These are phyloP conservation scores for Cephus pulcher DNA, from an alignment of 2,888 invertebrate genomes.

Conservation along the genomic window DNA sequence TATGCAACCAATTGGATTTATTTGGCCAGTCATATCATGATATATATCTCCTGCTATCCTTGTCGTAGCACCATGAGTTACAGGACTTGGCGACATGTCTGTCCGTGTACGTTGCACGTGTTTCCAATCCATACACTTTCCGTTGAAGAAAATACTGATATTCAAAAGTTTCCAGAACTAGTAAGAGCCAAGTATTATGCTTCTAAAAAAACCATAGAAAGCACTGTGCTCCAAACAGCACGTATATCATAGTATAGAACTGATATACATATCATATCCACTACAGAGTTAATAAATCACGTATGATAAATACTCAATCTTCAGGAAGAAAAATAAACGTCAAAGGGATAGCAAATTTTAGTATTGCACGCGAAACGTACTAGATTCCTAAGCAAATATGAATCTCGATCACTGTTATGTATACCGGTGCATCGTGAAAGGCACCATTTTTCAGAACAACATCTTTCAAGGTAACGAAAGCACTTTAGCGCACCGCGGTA, in stretches of 20 bases:
- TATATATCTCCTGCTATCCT: constrained; percentile 36
- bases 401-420: neutral
- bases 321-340: neutral
- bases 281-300: neutral
- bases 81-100: constrained; percentile 43
- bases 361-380: neutral
- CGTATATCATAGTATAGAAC: neutral
- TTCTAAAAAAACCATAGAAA: neutral
- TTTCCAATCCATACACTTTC: constrained; percentile 28
- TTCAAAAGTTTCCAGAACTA: neutral
- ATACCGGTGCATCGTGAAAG: neutral
- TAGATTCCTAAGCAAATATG: neutral
- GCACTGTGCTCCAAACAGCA: neutral
- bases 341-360: neutral
- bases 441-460: neutral
- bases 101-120: constrained; percentile 17
- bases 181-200: neutral
- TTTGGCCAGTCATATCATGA: constrained; percentile 40
- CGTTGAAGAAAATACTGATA: constrained; percentile 2
- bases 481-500: neutral
- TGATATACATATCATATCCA: neutral
- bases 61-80: constrained; percentile 30
- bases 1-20: constrained; percentile 44
- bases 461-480: neutral
- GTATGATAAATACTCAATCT: neutral